Evolutionary conservation across 2,113 vertebrate genomes (phyloP).

Genomic region (Prolemur simus): DNA sequence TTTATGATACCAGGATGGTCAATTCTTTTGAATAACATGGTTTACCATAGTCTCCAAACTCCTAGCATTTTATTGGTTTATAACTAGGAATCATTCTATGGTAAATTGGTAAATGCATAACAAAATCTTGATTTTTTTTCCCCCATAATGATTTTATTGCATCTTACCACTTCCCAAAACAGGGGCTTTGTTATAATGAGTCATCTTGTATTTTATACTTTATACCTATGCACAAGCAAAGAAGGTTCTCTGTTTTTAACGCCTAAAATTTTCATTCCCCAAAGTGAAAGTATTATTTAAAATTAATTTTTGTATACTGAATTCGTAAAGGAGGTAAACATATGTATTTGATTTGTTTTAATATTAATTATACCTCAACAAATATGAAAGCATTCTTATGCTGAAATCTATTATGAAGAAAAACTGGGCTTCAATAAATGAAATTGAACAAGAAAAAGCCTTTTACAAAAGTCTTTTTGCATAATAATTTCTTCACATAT

Average conservation of each 20-base stretch:
- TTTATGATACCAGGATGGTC: not conserved
- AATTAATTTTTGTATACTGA: not conserved
- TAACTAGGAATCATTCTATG: not conserved
- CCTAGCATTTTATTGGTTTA: not conserved
- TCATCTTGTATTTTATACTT: not conserved
- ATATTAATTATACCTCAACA: not conserved
- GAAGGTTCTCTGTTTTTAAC: not conserved
- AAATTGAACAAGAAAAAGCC: not conserved
- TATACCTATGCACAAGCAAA: not conserved
- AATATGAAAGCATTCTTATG: not conserved
- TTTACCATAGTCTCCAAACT: conserved; percentile 10
- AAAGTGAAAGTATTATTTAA: not conserved
- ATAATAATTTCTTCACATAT: not conserved
- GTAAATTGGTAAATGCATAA: not conserved
- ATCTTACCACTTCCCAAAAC: not conserved
- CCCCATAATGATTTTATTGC: not conserved
- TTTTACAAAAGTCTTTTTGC: not conserved
- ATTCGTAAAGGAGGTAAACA: not conserved
- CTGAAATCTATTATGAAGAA: not conserved
- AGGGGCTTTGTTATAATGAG: not conserved
- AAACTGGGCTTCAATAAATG: not conserved
- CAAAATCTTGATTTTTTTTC: not conserved
- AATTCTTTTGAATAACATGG: not conserved
- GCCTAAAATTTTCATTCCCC: not conserved
- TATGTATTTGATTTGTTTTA: not conserved